Percentiles rank a stretch among this genome's conserved stretches.
Evolutionary conservation across 37 sponge, comb jelly and placozoan genomes (phyloP).

Genomic region (Corticium candelabrum): DNA sequence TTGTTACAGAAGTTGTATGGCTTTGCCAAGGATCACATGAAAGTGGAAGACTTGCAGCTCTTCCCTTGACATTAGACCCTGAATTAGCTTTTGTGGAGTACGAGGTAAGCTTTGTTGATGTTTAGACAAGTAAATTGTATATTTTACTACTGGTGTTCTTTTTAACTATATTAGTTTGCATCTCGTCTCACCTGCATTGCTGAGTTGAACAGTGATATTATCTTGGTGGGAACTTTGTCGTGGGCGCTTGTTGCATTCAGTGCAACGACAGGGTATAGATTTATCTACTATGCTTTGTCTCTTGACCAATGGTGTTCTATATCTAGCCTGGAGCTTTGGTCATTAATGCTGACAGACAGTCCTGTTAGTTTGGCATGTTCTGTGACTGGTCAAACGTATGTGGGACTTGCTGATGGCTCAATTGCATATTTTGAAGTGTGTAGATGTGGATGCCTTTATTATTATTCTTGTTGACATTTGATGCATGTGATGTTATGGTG

Average conservation of each 20-base stretch:
- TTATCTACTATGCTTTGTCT: too few relatives aligned
- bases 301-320: too few relatives aligned
- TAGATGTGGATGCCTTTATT: too few relatives aligned
- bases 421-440: not conserved
- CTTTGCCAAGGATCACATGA: not conserved
- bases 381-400: not conserved
- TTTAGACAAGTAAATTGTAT: not conserved
- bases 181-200: not conserved
- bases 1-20: not conserved
- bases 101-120: not conserved
- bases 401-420: not conserved
- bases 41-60: not conserved
- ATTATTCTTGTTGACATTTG: too few relatives aligned
- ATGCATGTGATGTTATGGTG: too few relatives aligned
- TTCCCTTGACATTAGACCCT: not conserved
- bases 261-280: not conserved
- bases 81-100: not conserved
- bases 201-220: not conserved
- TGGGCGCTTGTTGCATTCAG: not conserved
- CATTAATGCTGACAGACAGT: not conserved
- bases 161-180: not conserved
- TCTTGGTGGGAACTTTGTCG: not conserved
- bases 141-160: not conserved
- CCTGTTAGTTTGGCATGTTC: not conserved
- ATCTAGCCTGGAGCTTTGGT: not conserved